phyloP scores from a whole-genome alignment of 2,113 vertebrate genomes.

The Pangasianodon hypophthalmus region DNA sequence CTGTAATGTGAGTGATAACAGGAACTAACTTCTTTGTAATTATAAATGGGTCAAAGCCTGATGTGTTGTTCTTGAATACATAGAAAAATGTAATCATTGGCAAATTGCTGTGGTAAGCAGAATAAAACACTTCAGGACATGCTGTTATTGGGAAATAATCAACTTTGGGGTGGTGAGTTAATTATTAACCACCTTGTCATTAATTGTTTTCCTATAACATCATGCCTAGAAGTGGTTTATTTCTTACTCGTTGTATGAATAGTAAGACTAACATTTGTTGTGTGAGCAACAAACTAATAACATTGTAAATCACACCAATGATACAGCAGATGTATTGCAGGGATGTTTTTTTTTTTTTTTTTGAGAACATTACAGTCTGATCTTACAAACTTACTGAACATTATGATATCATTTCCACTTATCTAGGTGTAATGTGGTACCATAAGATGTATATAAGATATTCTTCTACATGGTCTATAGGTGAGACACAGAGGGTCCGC shows the following conservation, averaged over 20 bases:
- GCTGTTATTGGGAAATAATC: not conserved
- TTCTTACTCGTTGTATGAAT: not conserved
- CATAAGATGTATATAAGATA: not conserved
- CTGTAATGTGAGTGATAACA: not conserved
- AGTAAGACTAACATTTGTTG: not conserved
- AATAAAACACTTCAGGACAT: not conserved
- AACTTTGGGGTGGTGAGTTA: not conserved
- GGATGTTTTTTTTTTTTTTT: not conserved
- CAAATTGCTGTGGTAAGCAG: not conserved
- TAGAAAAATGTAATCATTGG: not conserved
- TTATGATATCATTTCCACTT: not conserved
- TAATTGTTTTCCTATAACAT: not conserved
- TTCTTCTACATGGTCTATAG: not conserved
- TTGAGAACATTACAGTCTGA: not conserved
- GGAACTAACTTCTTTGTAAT: not conserved
- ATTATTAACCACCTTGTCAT: not conserved
- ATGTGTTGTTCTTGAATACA: not conserved
- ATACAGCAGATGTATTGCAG: not conserved
- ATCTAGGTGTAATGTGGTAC: not conserved
- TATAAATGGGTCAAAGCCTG: not conserved
- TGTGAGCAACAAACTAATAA: not conserved
- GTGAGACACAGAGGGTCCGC: constrained; percentile 40
- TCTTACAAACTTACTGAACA: not conserved
- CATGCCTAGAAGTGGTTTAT: not conserved
- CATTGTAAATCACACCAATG: not conserved